Evolutionary conservation across 1,140 invertebrate genomes (phyloP), one percentile per base, ranked within the genome.

Genomic region (Drosophila kikkawai): DNA sequence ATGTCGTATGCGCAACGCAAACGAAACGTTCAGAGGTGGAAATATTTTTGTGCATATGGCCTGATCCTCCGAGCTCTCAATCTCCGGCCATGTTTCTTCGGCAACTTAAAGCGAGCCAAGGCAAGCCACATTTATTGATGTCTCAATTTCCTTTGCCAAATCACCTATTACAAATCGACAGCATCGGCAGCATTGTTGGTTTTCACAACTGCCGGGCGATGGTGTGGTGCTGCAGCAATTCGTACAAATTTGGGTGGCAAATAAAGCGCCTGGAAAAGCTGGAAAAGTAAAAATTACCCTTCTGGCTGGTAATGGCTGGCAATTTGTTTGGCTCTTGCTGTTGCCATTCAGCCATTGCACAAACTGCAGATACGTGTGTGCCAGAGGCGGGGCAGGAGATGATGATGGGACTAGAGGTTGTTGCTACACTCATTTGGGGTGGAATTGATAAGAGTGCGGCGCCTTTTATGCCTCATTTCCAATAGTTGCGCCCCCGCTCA

Each of bases 121-220:
- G 50, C 77, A 83, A 84, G 83, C 77, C 88, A 78, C 80, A 88
- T 84, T 84, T 91, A 91, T 91, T 91, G 88, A 91, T 91, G 88
- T 82, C 84, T 91, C 88, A 91, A 91, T 91, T 91, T 91, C 80
- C 88, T 79, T 79, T 82, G 78, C 71, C 83, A 91, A 91, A 91
- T 91, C 88, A 91, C 88, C 83, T 84, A 86, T 91, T 91, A 91
- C 83, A 76, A 91, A 91, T 88, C 88, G 88, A 87, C 75, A 86
- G 79, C 53, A 39, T 55, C 51, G 51, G 50, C 61, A 81, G 68
- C 78, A 82, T 85, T 90, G 85, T 90, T 88, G 85, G 81, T 81
- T 88, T 78, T 88, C 81, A 75, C 84, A 81, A 82, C 75, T 90
- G 53, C 42, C 19, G 19, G 69, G 29, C 41, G 42, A 15, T 71